Conservation (phyloP, 2,888 invertebrate genomes). For the Atethmia centrago region DNA sequence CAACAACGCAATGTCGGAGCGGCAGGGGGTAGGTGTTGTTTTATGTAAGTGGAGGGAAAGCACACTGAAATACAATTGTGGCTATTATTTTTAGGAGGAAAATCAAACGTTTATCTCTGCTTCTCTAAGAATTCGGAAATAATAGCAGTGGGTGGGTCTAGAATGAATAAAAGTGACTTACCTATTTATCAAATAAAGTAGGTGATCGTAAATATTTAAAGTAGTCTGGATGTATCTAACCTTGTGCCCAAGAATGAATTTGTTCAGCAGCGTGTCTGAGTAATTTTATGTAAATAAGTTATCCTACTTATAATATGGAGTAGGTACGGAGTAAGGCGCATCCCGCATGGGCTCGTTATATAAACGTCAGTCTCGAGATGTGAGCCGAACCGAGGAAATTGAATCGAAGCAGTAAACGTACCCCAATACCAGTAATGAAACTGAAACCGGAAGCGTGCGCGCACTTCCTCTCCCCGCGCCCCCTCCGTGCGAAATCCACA, state of each 20-base stretch:
- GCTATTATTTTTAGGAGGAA: constrained; percentile 39
- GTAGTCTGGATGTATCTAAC: constrained; percentile 17
- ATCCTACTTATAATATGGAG: constrained; percentile 44
- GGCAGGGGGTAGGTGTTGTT: constrained; percentile 61
- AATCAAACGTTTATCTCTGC: constrained; percentile 19
- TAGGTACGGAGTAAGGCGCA: constrained; percentile 45
- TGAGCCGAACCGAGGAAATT: constrained; percentile 73
- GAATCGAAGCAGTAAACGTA: constrained; percentile 75
- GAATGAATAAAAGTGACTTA: neutral
- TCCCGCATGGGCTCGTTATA: constrained; percentile 59
- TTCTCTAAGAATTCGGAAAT: neutral
- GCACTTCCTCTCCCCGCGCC: constrained; percentile 45
- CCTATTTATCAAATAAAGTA: constrained; percentile 24
- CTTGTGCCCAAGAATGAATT: constrained; percentile 43
- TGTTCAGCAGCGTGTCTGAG: constrained; percentile 40
- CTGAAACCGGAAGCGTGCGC: constrained; percentile 67
- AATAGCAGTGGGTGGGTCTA: constrained; percentile 2
- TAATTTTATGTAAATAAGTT: constrained; percentile 61
- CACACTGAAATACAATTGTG: constrained; percentile 52
- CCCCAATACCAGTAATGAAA: constrained; percentile 76
- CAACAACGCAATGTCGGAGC: constrained; percentile 64
- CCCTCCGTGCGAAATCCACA: too few relatives aligned
- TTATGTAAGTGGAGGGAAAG: constrained; percentile 48
- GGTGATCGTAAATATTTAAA: constrained; percentile 46
- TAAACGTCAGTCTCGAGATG: constrained; percentile 63